A percentile compares a stretch with the other conserved stretches of the same genome.
phyloP scores from a whole-genome alignment of 2,113 vertebrate genomes.

The Donacobius atricapilla region DNA sequence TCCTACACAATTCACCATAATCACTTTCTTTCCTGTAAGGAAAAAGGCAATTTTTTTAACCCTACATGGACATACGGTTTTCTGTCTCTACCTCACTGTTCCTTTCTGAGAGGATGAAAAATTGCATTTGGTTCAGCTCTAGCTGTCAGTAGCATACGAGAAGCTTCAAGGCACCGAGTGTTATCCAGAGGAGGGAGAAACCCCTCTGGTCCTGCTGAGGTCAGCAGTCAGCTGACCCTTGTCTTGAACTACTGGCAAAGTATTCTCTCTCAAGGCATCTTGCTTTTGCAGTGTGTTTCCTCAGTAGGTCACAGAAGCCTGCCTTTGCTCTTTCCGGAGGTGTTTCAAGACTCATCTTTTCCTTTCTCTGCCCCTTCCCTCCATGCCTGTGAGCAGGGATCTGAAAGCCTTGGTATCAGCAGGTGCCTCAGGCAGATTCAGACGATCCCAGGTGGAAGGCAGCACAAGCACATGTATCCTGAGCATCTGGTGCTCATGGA shows the following conservation, averaged over 20 bases:
- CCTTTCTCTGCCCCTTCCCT: neutral
- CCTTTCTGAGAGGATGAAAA: neutral
- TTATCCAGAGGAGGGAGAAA: neutral
- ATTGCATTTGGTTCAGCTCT: neutral
- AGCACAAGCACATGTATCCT: neutral
- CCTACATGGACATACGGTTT: neutral
- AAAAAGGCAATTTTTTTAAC: neutral
- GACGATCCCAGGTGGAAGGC: neutral
- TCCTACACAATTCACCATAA: slow-evolving; percentile 38
- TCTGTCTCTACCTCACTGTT: neutral
- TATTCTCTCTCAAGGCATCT: neutral
- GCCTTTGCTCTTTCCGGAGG: neutral
- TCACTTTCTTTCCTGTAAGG: neutral
- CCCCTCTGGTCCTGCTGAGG: neutral
- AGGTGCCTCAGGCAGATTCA: neutral
- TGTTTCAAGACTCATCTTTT: slow-evolving; percentile 3
- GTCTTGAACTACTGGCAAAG: neutral
- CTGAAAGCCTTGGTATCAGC: neutral
- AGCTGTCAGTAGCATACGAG: neutral
- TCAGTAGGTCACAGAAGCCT: neutral
- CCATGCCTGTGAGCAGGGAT: neutral
- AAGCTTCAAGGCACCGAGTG: neutral
- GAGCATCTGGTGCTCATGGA: neutral
- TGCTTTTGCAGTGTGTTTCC: neutral
- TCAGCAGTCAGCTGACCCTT: neutral